Evolutionary conservation across 2,113 vertebrate genomes (phyloP).

Genomic region (Bufo bufo): DNA sequence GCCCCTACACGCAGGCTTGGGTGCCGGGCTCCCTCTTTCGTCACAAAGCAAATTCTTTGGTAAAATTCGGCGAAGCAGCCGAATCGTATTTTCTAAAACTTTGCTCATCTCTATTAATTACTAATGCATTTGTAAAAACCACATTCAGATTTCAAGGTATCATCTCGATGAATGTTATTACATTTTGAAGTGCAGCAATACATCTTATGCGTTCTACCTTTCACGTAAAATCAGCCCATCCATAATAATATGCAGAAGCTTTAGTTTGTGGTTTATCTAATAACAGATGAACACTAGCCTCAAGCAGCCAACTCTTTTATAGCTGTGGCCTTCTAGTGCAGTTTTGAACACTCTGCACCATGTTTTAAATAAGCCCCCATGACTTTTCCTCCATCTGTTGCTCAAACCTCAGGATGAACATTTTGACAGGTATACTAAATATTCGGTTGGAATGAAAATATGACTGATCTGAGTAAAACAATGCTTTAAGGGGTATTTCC

Average conservation of each 20-base stretch:
- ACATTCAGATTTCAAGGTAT: too few relatives aligned
- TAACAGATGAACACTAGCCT: conserved; percentile 2
- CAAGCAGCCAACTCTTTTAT: background rate
- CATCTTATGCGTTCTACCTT: background rate
- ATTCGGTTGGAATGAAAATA: background rate
- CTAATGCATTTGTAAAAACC: too few relatives aligned
- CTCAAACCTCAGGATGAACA: background rate
- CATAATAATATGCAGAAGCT: background rate
- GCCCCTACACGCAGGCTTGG: too few relatives aligned
- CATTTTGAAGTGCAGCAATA: too few relatives aligned
- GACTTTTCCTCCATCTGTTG: background rate
- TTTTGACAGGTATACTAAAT: background rate
- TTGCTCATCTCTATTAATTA: too few relatives aligned
- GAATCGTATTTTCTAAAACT: too few relatives aligned
- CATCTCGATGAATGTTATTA: too few relatives aligned
- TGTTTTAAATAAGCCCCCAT: background rate
- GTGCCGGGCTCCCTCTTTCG: too few relatives aligned
- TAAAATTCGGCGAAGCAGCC: too few relatives aligned
- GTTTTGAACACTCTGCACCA: background rate
- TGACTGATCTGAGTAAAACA: background rate
- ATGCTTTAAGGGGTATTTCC: background rate
- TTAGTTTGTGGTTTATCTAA: background rate
- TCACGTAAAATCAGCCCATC: background rate
- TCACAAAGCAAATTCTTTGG: too few relatives aligned
- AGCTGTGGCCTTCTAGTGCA: background rate